phyloP scores from a whole-genome alignment of 1,140 invertebrate genomes.

The Harlomillsia oculata region DNA sequence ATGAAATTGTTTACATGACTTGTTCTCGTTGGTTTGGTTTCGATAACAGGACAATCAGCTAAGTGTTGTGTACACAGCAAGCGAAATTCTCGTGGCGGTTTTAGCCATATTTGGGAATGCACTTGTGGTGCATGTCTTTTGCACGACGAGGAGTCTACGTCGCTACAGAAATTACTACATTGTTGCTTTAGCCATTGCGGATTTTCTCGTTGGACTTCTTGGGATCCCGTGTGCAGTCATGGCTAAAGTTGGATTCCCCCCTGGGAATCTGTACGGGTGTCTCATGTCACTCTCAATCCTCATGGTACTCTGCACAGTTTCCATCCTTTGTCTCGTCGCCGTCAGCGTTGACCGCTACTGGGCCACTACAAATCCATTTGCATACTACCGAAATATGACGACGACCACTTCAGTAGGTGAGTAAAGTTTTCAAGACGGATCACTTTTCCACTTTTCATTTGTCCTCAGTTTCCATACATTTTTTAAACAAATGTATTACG shows the following conservation, averaged over 20 bases:
- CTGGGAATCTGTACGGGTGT: conserved; percentile 61
- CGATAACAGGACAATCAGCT: conserved; percentile 38
- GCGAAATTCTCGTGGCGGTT: conserved; percentile 69
- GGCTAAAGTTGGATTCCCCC: conserved; percentile 61
- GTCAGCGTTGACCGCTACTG: conserved; percentile 84
- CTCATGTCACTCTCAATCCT: conserved; percentile 77
- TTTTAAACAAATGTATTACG: too few relatives aligned
- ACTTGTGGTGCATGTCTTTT: conserved; percentile 73
- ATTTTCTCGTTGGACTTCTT: conserved; percentile 58
- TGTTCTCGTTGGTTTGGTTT: too few relatives aligned
- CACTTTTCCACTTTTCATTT: too few relatives aligned
- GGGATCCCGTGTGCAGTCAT: conserved; percentile 78
- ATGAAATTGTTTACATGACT: too few relatives aligned
- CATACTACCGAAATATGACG: conserved; percentile 73
- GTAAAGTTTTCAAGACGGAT: not conserved
- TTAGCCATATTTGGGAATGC: conserved; percentile 71
- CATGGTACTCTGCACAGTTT: conserved; percentile 79
- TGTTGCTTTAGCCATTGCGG: conserved; percentile 72
- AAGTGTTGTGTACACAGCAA: conserved; percentile 58
- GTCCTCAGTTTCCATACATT: too few relatives aligned
- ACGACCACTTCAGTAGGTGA: conserved; percentile 73
- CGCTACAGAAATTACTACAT: conserved; percentile 84
- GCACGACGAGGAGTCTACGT: conserved; percentile 60
- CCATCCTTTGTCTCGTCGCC: conserved; percentile 80
- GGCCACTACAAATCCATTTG: conserved; percentile 82